Conservation (phyloP, 2,888 invertebrate genomes). For the Hemithea aestivaria region DNA sequence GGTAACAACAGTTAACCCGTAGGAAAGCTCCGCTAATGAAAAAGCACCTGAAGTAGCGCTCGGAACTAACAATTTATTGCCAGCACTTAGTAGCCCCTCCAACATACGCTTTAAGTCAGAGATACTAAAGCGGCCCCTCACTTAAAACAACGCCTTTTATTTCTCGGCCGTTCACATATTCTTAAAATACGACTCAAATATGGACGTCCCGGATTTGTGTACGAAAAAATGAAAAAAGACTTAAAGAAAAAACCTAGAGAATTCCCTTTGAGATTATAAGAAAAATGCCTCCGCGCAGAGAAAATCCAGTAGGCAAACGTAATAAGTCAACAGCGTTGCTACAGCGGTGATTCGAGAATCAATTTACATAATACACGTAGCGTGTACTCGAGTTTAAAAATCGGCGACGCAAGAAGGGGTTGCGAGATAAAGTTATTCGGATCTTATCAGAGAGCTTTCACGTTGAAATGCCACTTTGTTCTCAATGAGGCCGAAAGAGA, state of each 20-base stretch:
- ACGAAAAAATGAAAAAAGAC: constrained; percentile 15
- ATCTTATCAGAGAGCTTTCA: constrained; percentile 38
- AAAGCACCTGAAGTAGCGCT: constrained; percentile 61
- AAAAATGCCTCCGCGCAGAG: constrained; percentile 25
- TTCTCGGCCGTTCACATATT: constrained; percentile 9
- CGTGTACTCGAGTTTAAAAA: constrained; percentile 58
- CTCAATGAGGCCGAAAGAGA: no score
- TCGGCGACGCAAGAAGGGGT: constrained; percentile 49
- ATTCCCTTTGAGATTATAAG: constrained; percentile 29
- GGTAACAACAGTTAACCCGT: constrained; percentile 35
- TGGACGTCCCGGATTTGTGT: constrained; percentile 10
- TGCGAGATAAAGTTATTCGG: constrained; percentile 53
- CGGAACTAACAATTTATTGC: constrained; percentile 60
- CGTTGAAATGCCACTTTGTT: no score
- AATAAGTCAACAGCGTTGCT: constrained; percentile 32
- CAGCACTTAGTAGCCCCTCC: constrained; percentile 60
- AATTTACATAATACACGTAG: constrained; percentile 57
- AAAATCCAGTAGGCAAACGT: constrained; percentile 31
- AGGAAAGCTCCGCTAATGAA: constrained; percentile 53
- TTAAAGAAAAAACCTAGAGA: constrained; percentile 20
- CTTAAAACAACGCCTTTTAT: constrained; percentile 23
- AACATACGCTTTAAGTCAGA: constrained; percentile 44
- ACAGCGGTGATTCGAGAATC: constrained; percentile 45
- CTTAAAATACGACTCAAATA: constrained; percentile 15
- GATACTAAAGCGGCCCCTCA: constrained; percentile 27